Conservation (phyloP, 2,888 invertebrate genomes). For the Augiades crinisus region DNA sequence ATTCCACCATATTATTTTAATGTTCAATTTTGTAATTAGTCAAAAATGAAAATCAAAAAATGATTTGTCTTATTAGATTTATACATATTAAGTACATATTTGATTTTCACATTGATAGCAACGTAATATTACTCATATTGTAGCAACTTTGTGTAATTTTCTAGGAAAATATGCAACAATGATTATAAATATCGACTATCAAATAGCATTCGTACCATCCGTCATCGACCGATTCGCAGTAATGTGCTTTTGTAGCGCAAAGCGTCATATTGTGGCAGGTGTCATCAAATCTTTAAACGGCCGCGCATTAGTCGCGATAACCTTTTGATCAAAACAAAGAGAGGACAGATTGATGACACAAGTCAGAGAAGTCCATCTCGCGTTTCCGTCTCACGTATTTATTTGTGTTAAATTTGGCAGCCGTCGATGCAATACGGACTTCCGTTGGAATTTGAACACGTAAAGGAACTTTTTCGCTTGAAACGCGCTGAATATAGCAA, state of each 20-base stretch:
- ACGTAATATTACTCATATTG: too few species aligned
- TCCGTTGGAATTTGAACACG: slow-evolving; percentile 40
- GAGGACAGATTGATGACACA: slow-evolving; percentile 62
- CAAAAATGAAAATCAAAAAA: too few species aligned
- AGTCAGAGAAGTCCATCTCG: slow-evolving; percentile 53
- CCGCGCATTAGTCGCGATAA: slow-evolving; percentile 47
- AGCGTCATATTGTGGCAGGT: slow-evolving; percentile 39
- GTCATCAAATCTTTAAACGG: slow-evolving; percentile 38
- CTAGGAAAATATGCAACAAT: background rate
- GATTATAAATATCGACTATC: background rate
- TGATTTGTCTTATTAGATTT: too few species aligned
- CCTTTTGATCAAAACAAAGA: slow-evolving; percentile 61
- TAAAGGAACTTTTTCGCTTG: background rate
- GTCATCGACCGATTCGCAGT: slow-evolving; percentile 34
- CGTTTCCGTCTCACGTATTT: slow-evolving; percentile 57
- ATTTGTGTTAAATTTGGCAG: slow-evolving; percentile 56
- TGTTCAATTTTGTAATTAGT: too few species aligned
- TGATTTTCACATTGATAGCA: too few species aligned
- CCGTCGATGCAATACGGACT: slow-evolving; percentile 47
- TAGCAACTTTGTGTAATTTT: too few species aligned
- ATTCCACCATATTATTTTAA: too few species aligned
- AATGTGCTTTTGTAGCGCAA: slow-evolving; percentile 34
- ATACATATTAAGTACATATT: too few species aligned
- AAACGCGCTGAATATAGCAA: background rate
- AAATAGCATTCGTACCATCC: slow-evolving; percentile 1